These are phyloP conservation scores for Parauchenoglanis ngamensis DNA, from an alignment of 2,797 vertebrate genomes.

Conservation along the genomic window DNA sequence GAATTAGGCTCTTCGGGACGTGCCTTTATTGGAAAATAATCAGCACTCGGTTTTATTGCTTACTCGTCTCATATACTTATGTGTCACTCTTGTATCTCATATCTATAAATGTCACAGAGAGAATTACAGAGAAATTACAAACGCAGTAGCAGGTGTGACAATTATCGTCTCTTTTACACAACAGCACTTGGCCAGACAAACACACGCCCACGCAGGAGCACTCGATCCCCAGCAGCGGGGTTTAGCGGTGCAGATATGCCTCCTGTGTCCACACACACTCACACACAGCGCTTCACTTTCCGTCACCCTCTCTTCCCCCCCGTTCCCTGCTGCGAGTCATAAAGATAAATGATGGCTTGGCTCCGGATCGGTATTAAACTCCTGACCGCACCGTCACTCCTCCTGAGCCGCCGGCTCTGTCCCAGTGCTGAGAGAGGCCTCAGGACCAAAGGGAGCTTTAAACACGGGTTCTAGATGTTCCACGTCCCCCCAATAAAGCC, in stretches of 20 bases:
- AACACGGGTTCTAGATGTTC: conserved; percentile 17
- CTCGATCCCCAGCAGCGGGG: conserved; percentile 30
- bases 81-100: not conserved
- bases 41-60: not conserved
- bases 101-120: conserved; percentile 1
- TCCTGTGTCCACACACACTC: conserved; percentile 32
- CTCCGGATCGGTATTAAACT: conserved; percentile 50
- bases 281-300: conserved; percentile 4
- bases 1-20: not conserved
- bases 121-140: conserved; percentile 22
- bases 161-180: conserved; percentile 36
- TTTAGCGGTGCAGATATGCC: conserved; percentile 32
- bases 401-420: conserved; percentile 9
- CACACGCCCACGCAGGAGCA: conserved; percentile 40
- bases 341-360: conserved; percentile 55
- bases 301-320: conserved; percentile 31
- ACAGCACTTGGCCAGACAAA: conserved; percentile 41
- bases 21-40: not conserved
- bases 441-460: conserved; percentile 16
- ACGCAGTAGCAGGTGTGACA: conserved; percentile 19
- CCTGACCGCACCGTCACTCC: conserved; percentile 53
- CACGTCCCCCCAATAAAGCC: not conserved
- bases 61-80: not conserved
- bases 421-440: not conserved
- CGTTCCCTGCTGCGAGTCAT: conserved; percentile 47